These are phyloP conservation scores for Tachysurus fulvidraco DNA, from an alignment of 2,113 vertebrate genomes.

Conservation along the genomic window DNA sequence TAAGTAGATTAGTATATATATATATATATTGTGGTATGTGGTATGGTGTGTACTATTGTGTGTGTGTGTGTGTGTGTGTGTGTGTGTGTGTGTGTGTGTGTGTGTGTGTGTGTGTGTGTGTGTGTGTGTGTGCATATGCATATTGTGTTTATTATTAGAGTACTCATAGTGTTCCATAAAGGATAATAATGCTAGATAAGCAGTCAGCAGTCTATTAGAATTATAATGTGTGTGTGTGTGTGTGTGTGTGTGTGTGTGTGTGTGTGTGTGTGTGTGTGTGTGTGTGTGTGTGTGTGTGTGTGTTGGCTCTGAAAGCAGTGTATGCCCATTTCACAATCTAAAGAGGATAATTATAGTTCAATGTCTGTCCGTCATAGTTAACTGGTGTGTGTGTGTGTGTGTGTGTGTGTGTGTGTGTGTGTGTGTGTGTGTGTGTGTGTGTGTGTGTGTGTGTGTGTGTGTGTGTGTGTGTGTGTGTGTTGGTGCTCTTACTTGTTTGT, in stretches of 20 bases:
- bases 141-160: background rate
- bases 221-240: background rate
- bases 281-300: slow-evolving; percentile 14
- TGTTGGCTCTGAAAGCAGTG: slow-evolving; percentile 1
- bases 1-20: no score
- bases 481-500: background rate
- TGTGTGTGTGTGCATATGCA: background rate
- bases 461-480: background rate
- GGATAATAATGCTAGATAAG: background rate
- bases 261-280: no score
- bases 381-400: slow-evolving; percentile 5
- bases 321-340: background rate
- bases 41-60: no score
- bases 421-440: background rate
- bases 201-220: background rate
- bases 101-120: background rate
- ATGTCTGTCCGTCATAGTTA: slow-evolving; percentile 12
- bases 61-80: background rate
- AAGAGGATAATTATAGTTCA: slow-evolving; percentile 26
- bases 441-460: background rate
- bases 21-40: no score
- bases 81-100: no score
- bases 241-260: slow-evolving; percentile 22
- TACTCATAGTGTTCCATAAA: background rate
- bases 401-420: background rate